phyloP scores from a whole-genome alignment of 2,888 invertebrate genomes.

The Xanthorhoe spadicearia region DNA sequence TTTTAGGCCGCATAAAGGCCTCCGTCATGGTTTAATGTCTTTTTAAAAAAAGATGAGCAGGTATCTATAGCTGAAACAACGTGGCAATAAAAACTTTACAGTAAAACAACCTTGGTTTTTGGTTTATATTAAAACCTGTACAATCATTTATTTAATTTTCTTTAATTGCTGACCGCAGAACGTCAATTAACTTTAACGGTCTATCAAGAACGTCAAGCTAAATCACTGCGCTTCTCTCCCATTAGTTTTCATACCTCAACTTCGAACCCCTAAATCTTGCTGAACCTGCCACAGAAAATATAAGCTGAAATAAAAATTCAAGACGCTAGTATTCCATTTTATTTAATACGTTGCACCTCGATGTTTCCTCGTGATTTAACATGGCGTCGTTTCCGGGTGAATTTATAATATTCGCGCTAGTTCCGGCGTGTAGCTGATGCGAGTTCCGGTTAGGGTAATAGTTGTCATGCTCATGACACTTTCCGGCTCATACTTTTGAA shows the following conservation, averaged over 20 bases:
- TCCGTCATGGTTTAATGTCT: too few relatives aligned
- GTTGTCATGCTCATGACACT: conserved; percentile 43
- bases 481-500: conserved; percentile 22
- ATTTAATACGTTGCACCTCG: conserved; percentile 37
- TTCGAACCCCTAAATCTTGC: not conserved
- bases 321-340: conserved; percentile 29
- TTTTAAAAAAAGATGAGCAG: too few relatives aligned
- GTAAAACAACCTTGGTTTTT: too few relatives aligned
- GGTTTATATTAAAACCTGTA: too few relatives aligned
- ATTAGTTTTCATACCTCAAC: not conserved
- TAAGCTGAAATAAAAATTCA: conserved; percentile 29
- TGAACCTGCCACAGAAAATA: not conserved
- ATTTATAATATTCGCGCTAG: conserved; percentile 59
- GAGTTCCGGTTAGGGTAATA: conserved; percentile 46
- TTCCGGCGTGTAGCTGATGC: conserved; percentile 54
- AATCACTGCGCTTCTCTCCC: not conserved
- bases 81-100: too few relatives aligned
- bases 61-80: too few relatives aligned
- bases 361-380: conserved; percentile 61
- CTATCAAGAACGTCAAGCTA: too few relatives aligned
- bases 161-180: too few relatives aligned
- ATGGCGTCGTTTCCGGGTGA: conserved; percentile 49
- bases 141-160: too few relatives aligned
- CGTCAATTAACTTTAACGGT: too few relatives aligned
- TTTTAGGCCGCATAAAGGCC: too few relatives aligned